These are phyloP conservation scores for Drosophila suboccidentalis DNA, from an alignment of 2,888 invertebrate genomes.

Conservation along the genomic window DNA sequence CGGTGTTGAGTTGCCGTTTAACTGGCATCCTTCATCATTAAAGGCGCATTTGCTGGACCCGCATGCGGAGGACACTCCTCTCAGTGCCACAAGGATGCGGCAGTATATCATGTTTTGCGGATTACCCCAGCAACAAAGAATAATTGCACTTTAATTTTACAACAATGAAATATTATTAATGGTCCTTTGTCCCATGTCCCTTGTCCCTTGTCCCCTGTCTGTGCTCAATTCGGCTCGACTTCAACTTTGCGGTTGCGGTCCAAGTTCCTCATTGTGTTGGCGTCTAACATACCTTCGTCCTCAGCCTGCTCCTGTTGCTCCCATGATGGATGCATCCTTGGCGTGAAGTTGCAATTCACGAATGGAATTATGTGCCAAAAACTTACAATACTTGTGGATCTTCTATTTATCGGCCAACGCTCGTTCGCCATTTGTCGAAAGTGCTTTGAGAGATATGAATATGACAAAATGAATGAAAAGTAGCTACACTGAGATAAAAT, in stretches of 20 bases:
- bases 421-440: slow-evolving; percentile 16
- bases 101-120: slow-evolving; percentile 68
- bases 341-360: slow-evolving; percentile 29
- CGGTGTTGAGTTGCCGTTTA: slow-evolving; percentile 45
- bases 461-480: slow-evolving; percentile 2
- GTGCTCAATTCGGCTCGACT: slow-evolving; percentile 31
- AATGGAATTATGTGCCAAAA: slow-evolving; percentile 23
- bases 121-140: slow-evolving; percentile 63
- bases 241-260: slow-evolving; percentile 31
- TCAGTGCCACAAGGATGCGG: slow-evolving; percentile 27
- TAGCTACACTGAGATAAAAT: neutral
- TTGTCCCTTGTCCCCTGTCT: slow-evolving; percentile 40
- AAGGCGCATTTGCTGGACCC: slow-evolving; percentile 54
- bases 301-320: slow-evolving; percentile 16
- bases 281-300: neutral
- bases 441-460: slow-evolving; percentile 11
- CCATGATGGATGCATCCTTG: slow-evolving; percentile 37
- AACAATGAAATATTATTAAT: slow-evolving; percentile 68
- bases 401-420: slow-evolving; percentile 2
- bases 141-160: slow-evolving; percentile 71
- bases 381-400: slow-evolving; percentile 1
- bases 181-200: slow-evolving; percentile 42
- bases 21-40: slow-evolving; percentile 55
- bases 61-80: slow-evolving; percentile 19
- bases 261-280: slow-evolving; percentile 22